phyloP scores from a whole-genome alignment of 2,797 vertebrate genomes.

The Diplodus sargus region DNA sequence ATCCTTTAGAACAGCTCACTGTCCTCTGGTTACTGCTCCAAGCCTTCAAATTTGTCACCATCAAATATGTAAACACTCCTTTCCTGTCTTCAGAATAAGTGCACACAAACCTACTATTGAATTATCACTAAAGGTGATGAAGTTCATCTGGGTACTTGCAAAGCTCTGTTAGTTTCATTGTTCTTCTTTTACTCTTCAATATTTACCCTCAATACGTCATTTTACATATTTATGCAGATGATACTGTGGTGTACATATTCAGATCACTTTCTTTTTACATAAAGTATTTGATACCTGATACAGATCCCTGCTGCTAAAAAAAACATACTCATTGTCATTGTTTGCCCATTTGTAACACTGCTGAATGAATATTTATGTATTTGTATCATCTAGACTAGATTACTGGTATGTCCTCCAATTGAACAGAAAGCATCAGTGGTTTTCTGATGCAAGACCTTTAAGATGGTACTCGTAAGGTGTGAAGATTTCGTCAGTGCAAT shows the following conservation, averaged over 20 bases:
- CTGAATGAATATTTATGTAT: not conserved
- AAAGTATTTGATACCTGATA: not conserved
- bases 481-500: too few relatives aligned
- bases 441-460: not conserved
- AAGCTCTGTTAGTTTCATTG: not conserved
- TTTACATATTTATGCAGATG: not conserved
- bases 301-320: not conserved
- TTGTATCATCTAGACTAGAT: not conserved
- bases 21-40: too few relatives aligned
- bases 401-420: not conserved
- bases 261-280: not conserved
- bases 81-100: not conserved
- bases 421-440: not conserved
- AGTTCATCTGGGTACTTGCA: not conserved
- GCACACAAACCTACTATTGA: not conserved
- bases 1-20: not conserved
- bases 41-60: not conserved
- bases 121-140: not conserved
- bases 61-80: not conserved
- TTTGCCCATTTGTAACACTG: not conserved
- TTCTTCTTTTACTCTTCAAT: not conserved
- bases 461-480: not conserved
- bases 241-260: not conserved
- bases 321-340: not conserved
- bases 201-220: not conserved